Evolutionary conservation across 92 coral and sea anemone genomes (phyloP).

Genomic region (Meandrina meandrites): DNA sequence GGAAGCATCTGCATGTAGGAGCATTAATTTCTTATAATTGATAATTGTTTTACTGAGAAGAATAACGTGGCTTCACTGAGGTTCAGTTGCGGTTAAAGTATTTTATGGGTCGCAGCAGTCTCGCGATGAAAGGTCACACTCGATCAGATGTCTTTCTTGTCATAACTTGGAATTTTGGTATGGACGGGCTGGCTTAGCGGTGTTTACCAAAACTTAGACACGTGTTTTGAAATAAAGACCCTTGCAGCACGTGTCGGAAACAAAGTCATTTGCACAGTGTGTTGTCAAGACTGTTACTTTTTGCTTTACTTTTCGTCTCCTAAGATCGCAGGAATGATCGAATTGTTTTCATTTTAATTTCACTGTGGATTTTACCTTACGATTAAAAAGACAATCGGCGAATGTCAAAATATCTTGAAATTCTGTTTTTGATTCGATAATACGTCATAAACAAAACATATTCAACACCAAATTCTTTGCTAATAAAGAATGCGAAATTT

Average conservation of each 20-base stretch:
- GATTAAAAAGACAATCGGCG: background rate
- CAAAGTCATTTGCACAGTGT: background rate
- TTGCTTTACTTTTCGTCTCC: background rate
- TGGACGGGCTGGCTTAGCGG: background rate
- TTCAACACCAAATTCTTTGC: background rate
- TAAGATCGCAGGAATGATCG: background rate
- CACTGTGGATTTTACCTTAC: background rate
- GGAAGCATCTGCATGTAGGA: slow-evolving; percentile 6
- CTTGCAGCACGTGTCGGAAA: background rate
- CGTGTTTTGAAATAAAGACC: slow-evolving; percentile 5
- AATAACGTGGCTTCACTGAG: background rate
- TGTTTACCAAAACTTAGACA: background rate
- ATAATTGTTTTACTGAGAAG: background rate
- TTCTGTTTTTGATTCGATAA: background rate
- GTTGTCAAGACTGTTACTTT: background rate
- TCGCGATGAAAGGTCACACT: background rate
- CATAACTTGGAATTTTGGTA: background rate
- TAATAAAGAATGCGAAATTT: background rate
- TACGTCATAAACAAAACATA: background rate
- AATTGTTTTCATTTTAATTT: background rate
- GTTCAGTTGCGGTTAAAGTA: background rate
- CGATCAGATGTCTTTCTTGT: background rate
- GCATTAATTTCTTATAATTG: slow-evolving; percentile 17
- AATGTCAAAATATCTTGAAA: background rate
- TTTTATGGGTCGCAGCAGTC: background rate